Percentiles rank a stretch among this genome's conserved stretches.
These are phyloP conservation scores for Ornithorhynchus anatinus DNA, from an alignment of 2,113 vertebrate genomes.

Conservation along the genomic window DNA sequence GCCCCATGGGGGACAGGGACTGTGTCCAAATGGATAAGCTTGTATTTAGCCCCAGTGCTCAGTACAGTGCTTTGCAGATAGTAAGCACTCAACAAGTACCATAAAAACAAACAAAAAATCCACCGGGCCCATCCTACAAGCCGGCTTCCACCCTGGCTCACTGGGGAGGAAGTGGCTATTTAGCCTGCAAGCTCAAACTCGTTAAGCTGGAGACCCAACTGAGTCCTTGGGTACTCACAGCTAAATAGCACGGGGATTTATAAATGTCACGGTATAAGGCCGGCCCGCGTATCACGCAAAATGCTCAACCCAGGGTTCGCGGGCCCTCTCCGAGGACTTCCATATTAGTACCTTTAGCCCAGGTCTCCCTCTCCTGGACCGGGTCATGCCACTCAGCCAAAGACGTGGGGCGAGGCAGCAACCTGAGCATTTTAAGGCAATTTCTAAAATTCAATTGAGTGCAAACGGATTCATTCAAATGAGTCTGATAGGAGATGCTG, in stretches of 20 bases:
- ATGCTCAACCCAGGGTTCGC: not conserved
- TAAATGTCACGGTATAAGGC: accelerated
- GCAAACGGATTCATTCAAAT: not conserved
- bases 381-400: not conserved
- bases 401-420: not conserved
- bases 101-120: too few relatives aligned
- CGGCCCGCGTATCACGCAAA: accelerated
- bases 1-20: too few relatives aligned
- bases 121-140: not conserved
- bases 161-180: too few relatives aligned
- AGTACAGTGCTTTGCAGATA: too few relatives aligned
- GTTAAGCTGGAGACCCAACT: not conserved
- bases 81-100: too few relatives aligned
- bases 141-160: not conserved
- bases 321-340: too few relatives aligned
- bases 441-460: not conserved
- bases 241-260: not conserved
- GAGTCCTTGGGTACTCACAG: not conserved
- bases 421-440: not conserved
- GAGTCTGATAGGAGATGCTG: not conserved
- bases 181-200: too few relatives aligned
- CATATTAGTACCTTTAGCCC: not conserved
- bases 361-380: not conserved
- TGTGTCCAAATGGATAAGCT: too few relatives aligned
- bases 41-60: too few relatives aligned